phyloP scores from a whole-genome alignment of 1,140 invertebrate genomes.

The Calliphora vicina region DNA sequence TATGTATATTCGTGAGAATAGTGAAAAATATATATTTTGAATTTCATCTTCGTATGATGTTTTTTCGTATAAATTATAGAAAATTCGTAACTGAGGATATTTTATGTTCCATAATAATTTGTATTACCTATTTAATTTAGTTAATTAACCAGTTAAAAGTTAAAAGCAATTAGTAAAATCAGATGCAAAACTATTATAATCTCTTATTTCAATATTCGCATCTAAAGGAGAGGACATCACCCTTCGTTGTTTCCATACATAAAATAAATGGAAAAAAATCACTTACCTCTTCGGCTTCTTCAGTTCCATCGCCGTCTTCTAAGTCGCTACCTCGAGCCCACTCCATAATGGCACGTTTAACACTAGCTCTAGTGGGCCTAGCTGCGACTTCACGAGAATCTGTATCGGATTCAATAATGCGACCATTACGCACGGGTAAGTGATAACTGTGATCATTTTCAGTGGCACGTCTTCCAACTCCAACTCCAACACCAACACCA shows the following conservation, averaged over 20 bases:
- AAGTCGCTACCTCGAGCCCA: constrained; percentile 57
- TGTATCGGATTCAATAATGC: constrained; percentile 57
- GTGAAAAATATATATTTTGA: too few relatives aligned
- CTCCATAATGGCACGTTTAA: constrained; percentile 52
- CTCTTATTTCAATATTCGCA: too few relatives aligned
- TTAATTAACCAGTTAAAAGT: too few relatives aligned
- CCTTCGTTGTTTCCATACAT: too few relatives aligned
- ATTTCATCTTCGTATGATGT: too few relatives aligned
- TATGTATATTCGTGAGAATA: too few relatives aligned
- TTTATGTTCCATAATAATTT: too few relatives aligned
- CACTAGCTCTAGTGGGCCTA: constrained; percentile 54
- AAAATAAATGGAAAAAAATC: not conserved
- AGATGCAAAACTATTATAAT: too few relatives aligned
- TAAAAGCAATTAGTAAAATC: too few relatives aligned
- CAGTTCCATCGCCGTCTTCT: constrained; percentile 49
- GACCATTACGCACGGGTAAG: constrained; percentile 56
- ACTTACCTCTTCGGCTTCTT: constrained; percentile 53
- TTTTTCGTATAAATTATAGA: too few relatives aligned
- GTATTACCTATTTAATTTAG: too few relatives aligned
- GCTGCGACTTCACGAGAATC: constrained; percentile 50
- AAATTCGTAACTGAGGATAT: too few relatives aligned
- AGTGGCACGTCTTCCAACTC: constrained; percentile 41
- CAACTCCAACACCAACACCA: constrained; percentile 17
- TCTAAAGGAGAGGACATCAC: not conserved
- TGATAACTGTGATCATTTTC: constrained; percentile 62